phyloP scores from a whole-genome alignment of 2,888 invertebrate genomes.

The Clostera curtula region DNA sequence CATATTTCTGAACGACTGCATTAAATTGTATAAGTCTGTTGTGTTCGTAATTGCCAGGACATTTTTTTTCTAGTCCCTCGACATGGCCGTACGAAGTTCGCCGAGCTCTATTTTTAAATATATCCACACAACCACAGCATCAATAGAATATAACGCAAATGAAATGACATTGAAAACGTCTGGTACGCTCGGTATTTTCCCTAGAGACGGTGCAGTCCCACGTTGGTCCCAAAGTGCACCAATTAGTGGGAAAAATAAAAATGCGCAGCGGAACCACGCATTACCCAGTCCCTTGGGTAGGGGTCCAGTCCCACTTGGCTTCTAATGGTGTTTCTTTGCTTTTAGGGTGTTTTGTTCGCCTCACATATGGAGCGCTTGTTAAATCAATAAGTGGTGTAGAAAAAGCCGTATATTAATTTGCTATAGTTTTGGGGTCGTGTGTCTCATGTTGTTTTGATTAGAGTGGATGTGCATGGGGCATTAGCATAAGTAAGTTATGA shows the following conservation, averaged over 20 bases:
- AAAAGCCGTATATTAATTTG: too few relatives aligned
- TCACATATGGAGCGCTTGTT: conserved; percentile 63
- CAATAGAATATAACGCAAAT: conserved; percentile 45
- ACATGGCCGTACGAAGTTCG: too few relatives aligned
- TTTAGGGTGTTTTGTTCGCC: conserved; percentile 55
- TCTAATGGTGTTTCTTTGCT: conserved; percentile 69
- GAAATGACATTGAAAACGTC: conserved; percentile 63
- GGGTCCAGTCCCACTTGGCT: conserved; percentile 53
- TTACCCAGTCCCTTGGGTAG: conserved; percentile 49
- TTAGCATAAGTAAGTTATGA: conserved; percentile 1
- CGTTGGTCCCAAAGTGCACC: conserved; percentile 59
- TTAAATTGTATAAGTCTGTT: too few relatives aligned
- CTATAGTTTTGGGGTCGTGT: conserved; percentile 31
- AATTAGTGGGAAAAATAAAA: conserved; percentile 72
- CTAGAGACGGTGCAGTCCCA: conserved; percentile 50
- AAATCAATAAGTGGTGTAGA: too few relatives aligned
- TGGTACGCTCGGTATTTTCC: conserved; percentile 42
- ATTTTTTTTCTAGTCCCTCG: too few relatives aligned
- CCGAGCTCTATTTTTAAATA: too few relatives aligned
- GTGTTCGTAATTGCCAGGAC: too few relatives aligned
- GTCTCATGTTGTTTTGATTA: conserved; percentile 3
- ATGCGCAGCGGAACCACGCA: conserved; percentile 68
- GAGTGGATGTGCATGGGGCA: conserved; percentile 7
- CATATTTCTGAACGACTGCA: too few relatives aligned
- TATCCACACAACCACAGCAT: conserved; percentile 18